phyloP scores from a whole-genome alignment of 2,113 vertebrate species.

The Sylvia atricapilla region DNA sequence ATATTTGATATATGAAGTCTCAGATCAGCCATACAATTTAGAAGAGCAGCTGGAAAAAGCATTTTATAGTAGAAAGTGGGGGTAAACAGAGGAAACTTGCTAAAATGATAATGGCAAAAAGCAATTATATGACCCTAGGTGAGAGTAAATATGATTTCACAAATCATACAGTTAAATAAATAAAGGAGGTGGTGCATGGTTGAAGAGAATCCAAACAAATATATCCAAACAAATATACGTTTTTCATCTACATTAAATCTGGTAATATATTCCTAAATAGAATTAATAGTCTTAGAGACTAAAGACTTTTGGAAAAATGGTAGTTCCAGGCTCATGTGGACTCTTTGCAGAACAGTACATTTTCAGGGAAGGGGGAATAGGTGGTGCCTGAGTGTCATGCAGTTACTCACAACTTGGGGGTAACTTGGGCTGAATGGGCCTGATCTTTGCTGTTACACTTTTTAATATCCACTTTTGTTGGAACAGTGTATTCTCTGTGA shows the following conservation, averaged over 20 bases:
- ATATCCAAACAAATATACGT: background rate
- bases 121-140: background rate
- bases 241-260: background rate
- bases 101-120: background rate
- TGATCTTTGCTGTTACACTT: background rate
- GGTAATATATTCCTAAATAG: background rate
- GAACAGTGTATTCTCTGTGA: background rate
- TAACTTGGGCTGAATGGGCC: background rate
- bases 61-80: background rate
- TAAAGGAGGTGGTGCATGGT: background rate
- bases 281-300: background rate
- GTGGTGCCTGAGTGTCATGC: background rate
- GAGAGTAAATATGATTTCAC: background rate
- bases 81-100: background rate
- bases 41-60: background rate
- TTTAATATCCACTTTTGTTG: background rate
- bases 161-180: background rate
- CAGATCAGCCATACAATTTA: background rate
- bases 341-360: background rate
- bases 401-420: background rate
- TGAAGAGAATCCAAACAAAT: background rate
- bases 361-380: background rate
- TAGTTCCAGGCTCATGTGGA: background rate
- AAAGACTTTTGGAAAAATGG: background rate
- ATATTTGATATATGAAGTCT: background rate